Evolutionary conservation across 2,888 invertebrate species (phyloP), one percentile per base, ranked within the genome.

Genomic region (Rapana venosa): DNA sequence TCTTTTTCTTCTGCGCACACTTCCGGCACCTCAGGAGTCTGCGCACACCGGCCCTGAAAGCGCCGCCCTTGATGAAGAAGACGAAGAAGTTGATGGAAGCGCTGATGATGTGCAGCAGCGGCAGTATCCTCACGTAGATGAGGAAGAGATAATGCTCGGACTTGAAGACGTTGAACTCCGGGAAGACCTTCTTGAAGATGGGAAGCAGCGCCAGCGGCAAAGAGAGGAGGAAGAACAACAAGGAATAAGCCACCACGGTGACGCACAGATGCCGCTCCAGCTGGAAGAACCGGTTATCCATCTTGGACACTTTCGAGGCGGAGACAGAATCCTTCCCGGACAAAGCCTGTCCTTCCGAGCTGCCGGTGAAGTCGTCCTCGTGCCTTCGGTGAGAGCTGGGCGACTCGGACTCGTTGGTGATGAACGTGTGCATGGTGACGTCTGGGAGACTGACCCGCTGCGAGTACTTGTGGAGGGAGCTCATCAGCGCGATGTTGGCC

Each of bases 81-180:
- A 88, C 88, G 70, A 88, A 88, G 58, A 88, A 88, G 88, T 88
- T 88, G 35, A 88, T 66, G 36, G 88, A 83, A n/a, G 88, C 81
- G n/a, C 88, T 88, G 83, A 88, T 66, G 30, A 88, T 88, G 36
- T 88, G 61, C 66, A 88, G 83, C 6, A 88, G 70, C n/a, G 81
- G 83, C 17, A 83, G 36, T n/a, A 66, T 32, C n/a, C 81, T 58
- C 36, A 81, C 66, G 88, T 88, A 88, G 83, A 56, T 22, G 77
- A 86, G 88, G 85, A 74, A 85, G 47, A 77, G 66, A 35, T 90
- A 90, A 88, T 90, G 88, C 58, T 90, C 36, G 58, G 36, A 32
- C 74, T 61, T 47, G 88, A 88, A 88, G 79, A 88, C 83, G 77
- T 88, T 77, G 58, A 88, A 90, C 47, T 88, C 36, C 30, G 88